Percentiles rank a stretch among this genome's conserved stretches.
phyloP scores from a whole-genome alignment of 2,888 invertebrate species.

The Morpho achilles region DNA sequence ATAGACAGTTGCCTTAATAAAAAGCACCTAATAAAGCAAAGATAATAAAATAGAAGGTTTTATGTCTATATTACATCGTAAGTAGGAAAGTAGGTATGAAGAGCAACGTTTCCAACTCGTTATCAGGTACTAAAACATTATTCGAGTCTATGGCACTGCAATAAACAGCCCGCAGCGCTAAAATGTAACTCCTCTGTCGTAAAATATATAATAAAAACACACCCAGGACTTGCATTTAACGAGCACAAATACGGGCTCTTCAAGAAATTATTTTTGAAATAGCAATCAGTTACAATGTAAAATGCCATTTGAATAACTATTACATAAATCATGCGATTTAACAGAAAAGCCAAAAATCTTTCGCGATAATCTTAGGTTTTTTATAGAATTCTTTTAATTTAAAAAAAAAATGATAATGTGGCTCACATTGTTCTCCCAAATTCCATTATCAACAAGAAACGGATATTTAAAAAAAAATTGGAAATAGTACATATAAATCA shows the following conservation, averaged over 20 bases:
- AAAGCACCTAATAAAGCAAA: slow-evolving; percentile 19
- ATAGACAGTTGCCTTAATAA: slow-evolving; percentile 17
- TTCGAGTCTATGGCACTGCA: slow-evolving; percentile 64
- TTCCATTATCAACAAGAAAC: too few species aligned
- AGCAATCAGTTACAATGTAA: slow-evolving; percentile 44
- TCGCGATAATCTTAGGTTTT: too few species aligned
- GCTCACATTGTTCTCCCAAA: too few species aligned
- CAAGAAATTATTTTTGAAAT: slow-evolving; percentile 40
- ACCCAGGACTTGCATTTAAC: slow-evolving; percentile 69
- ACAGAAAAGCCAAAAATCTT: too few species aligned
- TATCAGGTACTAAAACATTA: slow-evolving; percentile 72
- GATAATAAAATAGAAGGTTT: slow-evolving; percentile 20
- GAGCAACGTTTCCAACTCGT: slow-evolving; percentile 54
- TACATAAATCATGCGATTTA: too few species aligned
- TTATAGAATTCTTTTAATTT: too few species aligned
- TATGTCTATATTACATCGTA: slow-evolving; percentile 23
- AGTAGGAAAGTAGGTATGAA: slow-evolving; percentile 31
- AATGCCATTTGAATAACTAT: slow-evolving; percentile 15
- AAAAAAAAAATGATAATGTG: too few species aligned
- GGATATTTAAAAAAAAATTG: too few species aligned
- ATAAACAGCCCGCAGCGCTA: slow-evolving; percentile 77
- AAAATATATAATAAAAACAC: slow-evolving; percentile 70
- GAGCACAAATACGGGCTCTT: slow-evolving; percentile 67
- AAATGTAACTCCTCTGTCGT: slow-evolving; percentile 72
- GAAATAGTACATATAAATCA: too few species aligned